Percentiles rank a stretch among this genome's conserved stretches.
Conservation (phyloP, 2,888 invertebrate genomes). For the Drosophila birchii region DNA sequence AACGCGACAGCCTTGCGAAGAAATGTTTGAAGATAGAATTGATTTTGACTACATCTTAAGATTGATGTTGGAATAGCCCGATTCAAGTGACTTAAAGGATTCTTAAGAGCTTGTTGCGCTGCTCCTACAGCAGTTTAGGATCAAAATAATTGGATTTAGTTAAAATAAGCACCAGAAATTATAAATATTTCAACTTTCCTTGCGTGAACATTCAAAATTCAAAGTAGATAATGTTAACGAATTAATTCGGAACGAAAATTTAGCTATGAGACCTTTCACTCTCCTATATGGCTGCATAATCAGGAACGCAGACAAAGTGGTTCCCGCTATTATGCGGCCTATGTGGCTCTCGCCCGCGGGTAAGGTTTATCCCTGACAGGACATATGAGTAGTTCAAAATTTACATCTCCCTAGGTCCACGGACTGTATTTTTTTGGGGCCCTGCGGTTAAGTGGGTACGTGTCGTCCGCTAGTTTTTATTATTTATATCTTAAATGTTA, state of each 20-base stretch:
- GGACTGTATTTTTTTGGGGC: conserved; percentile 6
- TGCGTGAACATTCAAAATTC: conserved; percentile 16
- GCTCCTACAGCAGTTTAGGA: background rate
- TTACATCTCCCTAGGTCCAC: background rate
- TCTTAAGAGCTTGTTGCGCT: background rate
- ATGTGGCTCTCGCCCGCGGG: conserved; percentile 13
- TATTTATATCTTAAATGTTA: background rate
- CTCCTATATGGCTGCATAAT: conserved; percentile 12
- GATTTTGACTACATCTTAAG: background rate
- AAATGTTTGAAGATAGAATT: background rate
- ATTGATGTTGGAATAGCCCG: background rate
- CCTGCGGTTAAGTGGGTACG: conserved; percentile 22
- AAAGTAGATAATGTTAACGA: background rate
- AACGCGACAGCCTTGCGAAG: too few species aligned
- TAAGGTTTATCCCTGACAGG: background rate
- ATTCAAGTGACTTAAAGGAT: background rate
- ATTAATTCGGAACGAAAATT: background rate
- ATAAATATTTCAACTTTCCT: background rate
- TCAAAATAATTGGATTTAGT: background rate
- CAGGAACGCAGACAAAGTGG: background rate
- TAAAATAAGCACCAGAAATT: background rate
- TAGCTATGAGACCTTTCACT: conserved; percentile 9
- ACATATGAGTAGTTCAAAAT: background rate
- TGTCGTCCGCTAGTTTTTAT: background rate
- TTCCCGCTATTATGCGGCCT: background rate